These are phyloP conservation scores for Pocillopora damicornis DNA, from an alignment of 64 coral and sea anemone species.

Conservation along the genomic window DNA sequence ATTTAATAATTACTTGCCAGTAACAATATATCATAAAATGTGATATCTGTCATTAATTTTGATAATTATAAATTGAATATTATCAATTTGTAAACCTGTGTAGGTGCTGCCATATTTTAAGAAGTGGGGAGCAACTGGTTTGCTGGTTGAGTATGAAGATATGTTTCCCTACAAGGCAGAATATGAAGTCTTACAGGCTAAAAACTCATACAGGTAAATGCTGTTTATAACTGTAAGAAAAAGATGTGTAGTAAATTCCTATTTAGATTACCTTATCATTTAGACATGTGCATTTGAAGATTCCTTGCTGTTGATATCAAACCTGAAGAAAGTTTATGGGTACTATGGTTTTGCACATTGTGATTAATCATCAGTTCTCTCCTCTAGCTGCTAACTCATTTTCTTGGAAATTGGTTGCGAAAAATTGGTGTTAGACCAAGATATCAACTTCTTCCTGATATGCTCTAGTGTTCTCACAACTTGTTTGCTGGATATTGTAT, in stretches of 20 bases:
- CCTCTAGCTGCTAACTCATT: too few species aligned
- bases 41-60: neutral
- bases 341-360: too few species aligned
- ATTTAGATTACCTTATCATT: neutral
- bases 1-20: neutral
- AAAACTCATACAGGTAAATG: slow-evolving; percentile 64
- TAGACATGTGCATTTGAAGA: too few species aligned
- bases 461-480: too few species aligned
- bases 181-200: slow-evolving; percentile 30
- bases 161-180: slow-evolving; percentile 71
- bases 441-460: too few species aligned
- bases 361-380: too few species aligned
- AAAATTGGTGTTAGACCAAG: too few species aligned
- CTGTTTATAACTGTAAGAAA: neutral
- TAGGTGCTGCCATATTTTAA: slow-evolving; percentile 64
- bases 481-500: too few species aligned
- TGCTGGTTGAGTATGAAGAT: slow-evolving; percentile 86
- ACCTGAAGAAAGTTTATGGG: too few species aligned
- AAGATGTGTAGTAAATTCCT: neutral
- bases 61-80: too few species aligned
- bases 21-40: neutral
- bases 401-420: too few species aligned
- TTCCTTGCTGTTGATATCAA: too few species aligned
- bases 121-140: slow-evolving; percentile 69
- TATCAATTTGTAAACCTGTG: neutral